Percentiles rank a stretch among this genome's conserved stretches.
phyloP scores from a whole-genome alignment of 1,140 invertebrate species.

The Gonatopus flavifemur region DNA sequence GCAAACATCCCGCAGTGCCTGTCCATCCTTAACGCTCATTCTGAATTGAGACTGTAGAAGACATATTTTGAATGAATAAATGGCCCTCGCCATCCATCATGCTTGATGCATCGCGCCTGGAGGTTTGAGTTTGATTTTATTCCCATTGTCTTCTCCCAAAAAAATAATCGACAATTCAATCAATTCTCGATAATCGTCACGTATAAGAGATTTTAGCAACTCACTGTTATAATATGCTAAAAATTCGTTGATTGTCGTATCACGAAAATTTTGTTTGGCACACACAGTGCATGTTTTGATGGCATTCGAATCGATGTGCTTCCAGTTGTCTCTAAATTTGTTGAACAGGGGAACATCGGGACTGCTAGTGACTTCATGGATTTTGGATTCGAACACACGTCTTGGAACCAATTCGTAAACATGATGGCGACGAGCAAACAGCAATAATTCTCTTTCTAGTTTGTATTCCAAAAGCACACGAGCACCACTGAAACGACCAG shows the following conservation, averaged over 20 bases:
- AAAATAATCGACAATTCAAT: constrained; percentile 23
- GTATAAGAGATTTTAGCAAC: background rate
- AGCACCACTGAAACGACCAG: constrained; percentile 9
- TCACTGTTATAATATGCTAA: too few relatives aligned
- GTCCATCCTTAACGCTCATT: constrained; percentile 27
- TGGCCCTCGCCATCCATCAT: constrained; percentile 27
- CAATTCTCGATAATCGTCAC: constrained; percentile 23
- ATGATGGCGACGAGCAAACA: constrained; percentile 34
- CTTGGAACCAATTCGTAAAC: constrained; percentile 25
- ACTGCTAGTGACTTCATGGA: background rate
- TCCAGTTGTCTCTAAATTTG: background rate
- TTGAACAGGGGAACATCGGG: background rate
- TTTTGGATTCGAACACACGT: background rate
- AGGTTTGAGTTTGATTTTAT: constrained; percentile 15
- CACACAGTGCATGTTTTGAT: too few relatives aligned
- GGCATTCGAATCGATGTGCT: background rate
- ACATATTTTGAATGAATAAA: constrained; percentile 28
- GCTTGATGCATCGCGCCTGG: constrained; percentile 28
- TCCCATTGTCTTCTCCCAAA: constrained; percentile 9
- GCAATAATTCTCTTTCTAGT: constrained; percentile 15
- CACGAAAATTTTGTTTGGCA: too few relatives aligned
- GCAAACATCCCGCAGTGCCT: constrained; percentile 24
- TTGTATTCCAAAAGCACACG: constrained; percentile 12
- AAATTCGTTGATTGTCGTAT: too few relatives aligned
- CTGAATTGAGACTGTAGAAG: constrained; percentile 26